phyloP scores from a whole-genome alignment of 2,797 vertebrate genomes.

The Masticophis lateralis region DNA sequence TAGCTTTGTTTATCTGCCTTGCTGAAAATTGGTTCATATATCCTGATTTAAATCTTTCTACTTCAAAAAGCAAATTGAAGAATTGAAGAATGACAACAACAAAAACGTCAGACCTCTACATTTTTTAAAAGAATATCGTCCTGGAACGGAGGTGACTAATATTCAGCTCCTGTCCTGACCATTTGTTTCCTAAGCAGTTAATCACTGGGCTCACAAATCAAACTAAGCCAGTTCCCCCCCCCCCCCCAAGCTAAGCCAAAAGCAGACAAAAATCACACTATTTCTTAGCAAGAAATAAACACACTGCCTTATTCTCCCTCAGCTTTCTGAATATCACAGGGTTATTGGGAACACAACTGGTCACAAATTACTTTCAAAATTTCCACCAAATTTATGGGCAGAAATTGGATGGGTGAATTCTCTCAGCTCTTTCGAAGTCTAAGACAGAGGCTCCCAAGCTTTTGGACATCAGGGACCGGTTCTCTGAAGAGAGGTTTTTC shows the following conservation, averaged over 20 bases:
- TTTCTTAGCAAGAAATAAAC: not conserved
- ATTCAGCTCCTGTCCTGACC: not conserved
- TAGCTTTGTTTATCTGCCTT: conserved; percentile 34
- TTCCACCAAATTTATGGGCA: not conserved
- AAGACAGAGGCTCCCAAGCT: not conserved
- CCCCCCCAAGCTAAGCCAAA: not conserved
- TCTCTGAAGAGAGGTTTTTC: too few relatives aligned
- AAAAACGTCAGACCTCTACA: not conserved
- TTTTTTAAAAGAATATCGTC: not conserved
- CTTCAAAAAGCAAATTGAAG: not conserved
- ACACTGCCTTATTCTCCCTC: not conserved
- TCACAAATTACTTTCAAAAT: not conserved
- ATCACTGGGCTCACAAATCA: not conserved
- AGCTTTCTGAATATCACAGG: not conserved
- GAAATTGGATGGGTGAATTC: not conserved
- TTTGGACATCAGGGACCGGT: too few relatives aligned
- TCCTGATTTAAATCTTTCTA: not conserved
- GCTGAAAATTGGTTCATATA: conserved; percentile 38
- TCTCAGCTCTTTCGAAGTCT: not conserved
- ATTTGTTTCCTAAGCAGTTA: not conserved
- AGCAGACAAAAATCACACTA: not conserved
- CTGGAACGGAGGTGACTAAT: not conserved
- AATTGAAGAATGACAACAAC: not conserved
- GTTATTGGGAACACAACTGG: not conserved
- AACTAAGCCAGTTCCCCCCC: not conserved